These are phyloP conservation scores for Andrena haemorrhoa DNA, from an alignment of 2,888 invertebrate genomes.

Conservation along the genomic window DNA sequence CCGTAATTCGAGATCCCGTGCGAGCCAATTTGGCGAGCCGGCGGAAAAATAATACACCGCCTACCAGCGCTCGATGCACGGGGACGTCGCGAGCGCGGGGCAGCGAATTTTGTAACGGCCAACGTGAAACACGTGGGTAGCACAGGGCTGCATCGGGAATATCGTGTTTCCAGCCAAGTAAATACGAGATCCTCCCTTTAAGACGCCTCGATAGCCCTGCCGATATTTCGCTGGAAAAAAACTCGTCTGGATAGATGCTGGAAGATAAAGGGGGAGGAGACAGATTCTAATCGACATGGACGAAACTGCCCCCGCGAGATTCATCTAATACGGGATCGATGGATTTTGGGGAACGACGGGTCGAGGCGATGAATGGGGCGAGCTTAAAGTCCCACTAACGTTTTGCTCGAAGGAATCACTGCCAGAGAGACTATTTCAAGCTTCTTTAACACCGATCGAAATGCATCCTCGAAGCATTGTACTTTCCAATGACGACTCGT, in stretches of 20 bases:
- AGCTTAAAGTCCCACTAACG: neutral
- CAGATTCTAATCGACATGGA: conserved; percentile 12
- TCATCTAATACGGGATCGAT: neutral
- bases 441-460: conserved; percentile 50
- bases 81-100: conserved; percentile 67
- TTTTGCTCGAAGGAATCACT: conserved; percentile 44
- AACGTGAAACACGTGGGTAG: conserved; percentile 72
- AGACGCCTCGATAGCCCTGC: conserved; percentile 65
- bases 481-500: conserved; percentile 66
- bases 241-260: neutral
- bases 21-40: conserved; percentile 81
- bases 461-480: conserved; percentile 57
- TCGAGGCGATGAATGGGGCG: neutral
- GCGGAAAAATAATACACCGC: conserved; percentile 79
- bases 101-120: conserved; percentile 72
- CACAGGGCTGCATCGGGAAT: conserved; percentile 51
- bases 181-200: conserved; percentile 65
- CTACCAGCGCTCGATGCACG: conserved; percentile 68
- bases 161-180: conserved; percentile 68
- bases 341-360: neutral
- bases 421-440: conserved; percentile 22
- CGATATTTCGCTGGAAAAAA: conserved; percentile 56
- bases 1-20: conserved; percentile 82
- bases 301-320: neutral
- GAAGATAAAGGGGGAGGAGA: neutral